These are phyloP conservation scores for Xyrauchen texanus DNA, from an alignment of 2,113 vertebrate genomes.

Conservation along the genomic window DNA sequence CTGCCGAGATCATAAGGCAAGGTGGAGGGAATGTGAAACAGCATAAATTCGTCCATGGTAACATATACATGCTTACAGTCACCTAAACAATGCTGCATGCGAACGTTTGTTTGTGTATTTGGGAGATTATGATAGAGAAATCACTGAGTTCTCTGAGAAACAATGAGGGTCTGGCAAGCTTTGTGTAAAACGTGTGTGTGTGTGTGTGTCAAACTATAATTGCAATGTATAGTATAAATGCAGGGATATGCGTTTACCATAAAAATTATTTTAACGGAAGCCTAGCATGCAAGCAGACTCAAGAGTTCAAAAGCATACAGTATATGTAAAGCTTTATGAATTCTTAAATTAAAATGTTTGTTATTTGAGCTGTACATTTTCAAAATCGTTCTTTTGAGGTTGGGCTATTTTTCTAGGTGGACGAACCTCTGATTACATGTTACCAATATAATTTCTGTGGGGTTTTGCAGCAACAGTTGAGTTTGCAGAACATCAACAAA, in stretches of 20 bases:
- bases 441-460: too few relatives aligned
- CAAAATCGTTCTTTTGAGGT: background rate
- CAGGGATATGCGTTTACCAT: background rate
- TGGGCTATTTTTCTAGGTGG: background rate
- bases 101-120: slow-evolving; percentile 18
- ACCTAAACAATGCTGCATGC: slow-evolving; percentile 43
- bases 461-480: too few relatives aligned
- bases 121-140: slow-evolving; percentile 16
- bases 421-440: background rate
- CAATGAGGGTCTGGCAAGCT: slow-evolving; percentile 9
- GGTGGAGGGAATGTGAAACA: slow-evolving; percentile 42
- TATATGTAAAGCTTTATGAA: background rate
- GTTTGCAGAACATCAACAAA: too few relatives aligned
- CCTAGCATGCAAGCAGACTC: background rate
- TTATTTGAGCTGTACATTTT: background rate
- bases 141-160: background rate
- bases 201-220: too few relatives aligned
- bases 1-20: slow-evolving; percentile 46
- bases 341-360: background rate
- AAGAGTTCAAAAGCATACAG: background rate
- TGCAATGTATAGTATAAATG: background rate
- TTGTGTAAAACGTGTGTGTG: background rate
- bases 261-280: slow-evolving; percentile 19
- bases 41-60: background rate
- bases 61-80: slow-evolving; percentile 11